These are phyloP conservation scores for Albula goreensis DNA, from an alignment of 2,113 vertebrate species.

Conservation along the genomic window DNA sequence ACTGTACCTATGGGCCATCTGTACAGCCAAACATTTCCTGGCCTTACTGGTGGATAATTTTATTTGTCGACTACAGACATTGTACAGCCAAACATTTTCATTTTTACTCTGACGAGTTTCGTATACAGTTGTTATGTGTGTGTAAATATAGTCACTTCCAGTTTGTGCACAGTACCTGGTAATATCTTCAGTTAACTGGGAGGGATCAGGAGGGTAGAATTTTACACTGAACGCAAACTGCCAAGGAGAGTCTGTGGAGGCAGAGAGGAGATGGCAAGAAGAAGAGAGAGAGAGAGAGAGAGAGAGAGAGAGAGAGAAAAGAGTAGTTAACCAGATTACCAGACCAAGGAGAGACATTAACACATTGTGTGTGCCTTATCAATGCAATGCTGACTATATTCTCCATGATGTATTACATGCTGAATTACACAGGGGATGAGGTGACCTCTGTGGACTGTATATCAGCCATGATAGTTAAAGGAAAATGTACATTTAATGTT, in stretches of 20 bases:
- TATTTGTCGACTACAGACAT: neutral
- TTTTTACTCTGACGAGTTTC: neutral
- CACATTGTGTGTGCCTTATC: neutral
- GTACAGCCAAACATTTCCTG: neutral
- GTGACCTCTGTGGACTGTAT: neutral
- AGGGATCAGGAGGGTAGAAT: slow-evolving; percentile 97
- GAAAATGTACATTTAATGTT: neutral
- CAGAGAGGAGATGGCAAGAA: too few species aligned
- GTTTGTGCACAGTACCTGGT: slow-evolving; percentile 78
- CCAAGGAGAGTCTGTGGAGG: slow-evolving; percentile 85
- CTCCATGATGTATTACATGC: neutral
- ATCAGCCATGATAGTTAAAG: neutral
- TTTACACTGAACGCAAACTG: slow-evolving; percentile 95
- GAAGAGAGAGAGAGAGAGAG: slow-evolving; percentile 29
- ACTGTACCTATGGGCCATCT: neutral
- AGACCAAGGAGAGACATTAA: neutral
- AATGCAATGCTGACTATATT: neutral
- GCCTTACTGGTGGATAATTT: neutral
- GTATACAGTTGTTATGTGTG: neutral
- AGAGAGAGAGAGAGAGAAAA: neutral
- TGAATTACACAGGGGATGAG: neutral
- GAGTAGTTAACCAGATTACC: neutral
- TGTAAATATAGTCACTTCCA: neutral
- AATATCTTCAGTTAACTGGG: slow-evolving; percentile 91
- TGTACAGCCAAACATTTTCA: neutral